Base-by-base conservation (phyloP, 30 jellyfish, hydroid and myxozoan species). In the Cassiopea xamachana region DNA sequence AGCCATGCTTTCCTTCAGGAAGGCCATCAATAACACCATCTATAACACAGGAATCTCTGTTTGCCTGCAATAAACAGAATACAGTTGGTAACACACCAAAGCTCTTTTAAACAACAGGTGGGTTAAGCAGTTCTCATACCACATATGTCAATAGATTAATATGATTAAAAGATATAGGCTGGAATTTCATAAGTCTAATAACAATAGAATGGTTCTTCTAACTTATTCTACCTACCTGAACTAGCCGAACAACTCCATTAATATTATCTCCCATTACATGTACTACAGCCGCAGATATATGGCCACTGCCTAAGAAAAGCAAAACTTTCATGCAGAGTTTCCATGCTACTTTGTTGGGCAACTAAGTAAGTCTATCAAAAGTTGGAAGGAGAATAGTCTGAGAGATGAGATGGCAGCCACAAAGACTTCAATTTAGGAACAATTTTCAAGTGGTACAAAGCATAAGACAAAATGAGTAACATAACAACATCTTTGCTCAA, bases 21-120 rank as follows among this genome's bases (percentile, higher is more conserved):
- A 96, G 83, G 17, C 98, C 97, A 62, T 89, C 97, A 73, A 96
- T 50, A 4, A 98, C 84, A 12, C 99, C 99, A 85, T 96, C 99
- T 39, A 96, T 74, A 16, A 96, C 87, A 73, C 99, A 96, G 14
- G 85, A 50, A 58, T 91, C 90, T 76, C 72, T 77, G 19, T 89
- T 46, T 7, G 85, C 77, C 98, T 94, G 49, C 14, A 75, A 75
- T 7, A 43, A 59, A 6, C 39, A 27, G 39, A 27, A 27, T 27
- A 27, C 39, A 27, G 39, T 27, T 27, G 0, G 39, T 27, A 27
- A 27, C 39, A 27, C 0, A 27, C 39, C 39, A 27, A 27, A 27
- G 39, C 39, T 27, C 39, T 27, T 27, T 27, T 27, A 27, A 27
- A 27, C 39, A 27, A 27, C 39, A 27, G 39, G 39, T 27, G 39